Evolutionary conservation across 2,113 vertebrate species (phyloP), one percentile per base, ranked within the genome.

Genomic region (Periophthalmus modestus): DNA sequence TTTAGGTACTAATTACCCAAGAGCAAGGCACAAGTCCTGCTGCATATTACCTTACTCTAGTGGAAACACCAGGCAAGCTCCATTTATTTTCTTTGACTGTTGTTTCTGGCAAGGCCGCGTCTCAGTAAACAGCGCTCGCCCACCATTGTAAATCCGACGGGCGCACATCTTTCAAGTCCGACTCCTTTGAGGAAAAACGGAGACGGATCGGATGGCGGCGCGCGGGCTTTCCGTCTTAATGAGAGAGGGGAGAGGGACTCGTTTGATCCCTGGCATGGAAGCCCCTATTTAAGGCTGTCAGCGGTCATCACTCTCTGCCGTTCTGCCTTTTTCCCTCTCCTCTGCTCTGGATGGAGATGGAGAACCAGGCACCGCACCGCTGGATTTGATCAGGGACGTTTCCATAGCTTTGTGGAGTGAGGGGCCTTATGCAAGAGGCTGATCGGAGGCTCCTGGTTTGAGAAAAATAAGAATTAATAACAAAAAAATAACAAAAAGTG

Each of bases 51-150:
- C 92, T 92, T 92, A 92, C 91, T 89, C 89, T 87, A 87, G 90
- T 93, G 92, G 92, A 94, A 94, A 94, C 92, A 92, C 91, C 90
- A 89, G 89, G 90, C 91, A 87, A 89, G 90, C 91, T 92, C 88
- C 92, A 92, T 93, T 93, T 94, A 93, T 94, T 93, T 93, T 91
- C 89, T 92, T 85, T 92, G 85, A 89, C 91, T 93, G 92, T 94
- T 93, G 92, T 92, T 94, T 91, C 93, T 94, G 93, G 93, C 93
- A 91, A 72, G 82, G 73, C 85, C 55, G 81, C 72, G 73, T 86
- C 88, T 92, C 84, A 73, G 92, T 94, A 94, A 94, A 93, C 92
- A 94, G 87, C 89, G 72, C 87, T 89, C 89, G 87, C 92, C 88
- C 90, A 87, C 90, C 90, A 92, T 92, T 92, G 90, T 93, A 93